phyloP scores from a whole-genome alignment of 1,140 invertebrate species.

The Diprion similis region DNA sequence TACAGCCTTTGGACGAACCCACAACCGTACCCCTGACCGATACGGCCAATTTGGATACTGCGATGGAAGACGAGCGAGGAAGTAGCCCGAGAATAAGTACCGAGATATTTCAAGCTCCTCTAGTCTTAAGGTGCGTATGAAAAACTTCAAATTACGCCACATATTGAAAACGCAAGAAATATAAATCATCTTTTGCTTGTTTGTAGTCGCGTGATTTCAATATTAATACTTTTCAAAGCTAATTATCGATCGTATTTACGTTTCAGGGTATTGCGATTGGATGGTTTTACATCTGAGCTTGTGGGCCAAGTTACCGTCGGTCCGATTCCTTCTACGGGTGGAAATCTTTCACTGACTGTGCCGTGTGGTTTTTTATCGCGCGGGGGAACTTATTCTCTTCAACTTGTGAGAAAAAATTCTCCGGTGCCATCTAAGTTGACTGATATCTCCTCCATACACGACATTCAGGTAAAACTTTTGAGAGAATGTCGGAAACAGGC shows the following conservation, averaged over 20 bases:
- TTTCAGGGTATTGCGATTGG: conserved; percentile 48
- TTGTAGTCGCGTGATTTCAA: too few relatives aligned
- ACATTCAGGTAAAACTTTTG: conserved; percentile 46
- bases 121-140: conserved; percentile 3
- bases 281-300: conserved; percentile 52
- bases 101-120: background rate
- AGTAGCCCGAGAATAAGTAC: conserved; percentile 12
- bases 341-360: conserved; percentile 62
- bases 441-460: conserved; percentile 40
- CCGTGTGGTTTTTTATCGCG: conserved; percentile 74
- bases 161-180: too few relatives aligned
- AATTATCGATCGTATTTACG: too few relatives aligned
- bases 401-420: conserved; percentile 55
- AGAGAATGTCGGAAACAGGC: conserved; percentile 44
- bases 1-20: conserved; percentile 28
- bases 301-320: conserved; percentile 51
- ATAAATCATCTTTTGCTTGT: too few relatives aligned
- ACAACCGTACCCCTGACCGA: conserved; percentile 22
- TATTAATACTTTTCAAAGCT: too few relatives aligned
- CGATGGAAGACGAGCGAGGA: conserved; percentile 29
- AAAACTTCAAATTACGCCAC: background rate
- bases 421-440: conserved; percentile 45
- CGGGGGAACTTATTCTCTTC: conserved; percentile 65
- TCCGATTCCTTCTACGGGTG: conserved; percentile 33
- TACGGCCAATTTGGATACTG: conserved; percentile 29